A percentile compares a stretch with the other conserved stretches of the same genome.
Conservation (phyloP, 2,113 vertebrate genomes). For the Cranoglanis bouderius region DNA sequence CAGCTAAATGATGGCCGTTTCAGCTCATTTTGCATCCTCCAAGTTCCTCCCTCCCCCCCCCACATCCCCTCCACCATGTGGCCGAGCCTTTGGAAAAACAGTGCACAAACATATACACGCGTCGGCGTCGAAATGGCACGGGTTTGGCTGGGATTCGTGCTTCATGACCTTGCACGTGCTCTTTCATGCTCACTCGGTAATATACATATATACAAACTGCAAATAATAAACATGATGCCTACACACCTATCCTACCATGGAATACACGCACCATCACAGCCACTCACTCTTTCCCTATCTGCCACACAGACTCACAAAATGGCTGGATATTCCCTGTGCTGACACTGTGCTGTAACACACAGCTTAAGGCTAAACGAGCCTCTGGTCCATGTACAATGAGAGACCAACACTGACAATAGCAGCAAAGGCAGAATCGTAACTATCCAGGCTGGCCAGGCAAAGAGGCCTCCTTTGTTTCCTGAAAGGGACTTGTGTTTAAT, state of each 20-base stretch:
- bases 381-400: not conserved
- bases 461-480: constrained; percentile 41
- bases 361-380: constrained; percentile 9
- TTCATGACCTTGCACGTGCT: not conserved
- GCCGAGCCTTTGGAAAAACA: constrained; percentile 19
- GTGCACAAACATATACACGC: not conserved
- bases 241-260: not conserved
- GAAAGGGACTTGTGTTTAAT: constrained; percentile 42
- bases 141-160: not conserved
- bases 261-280: not conserved
- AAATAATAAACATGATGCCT: not conserved
- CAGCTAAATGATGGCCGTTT: constrained; percentile 41
- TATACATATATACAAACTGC: not conserved
- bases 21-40: constrained; percentile 28
- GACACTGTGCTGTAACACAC: not conserved
- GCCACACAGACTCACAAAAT: constrained; percentile 7
- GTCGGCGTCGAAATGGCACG: not conserved
- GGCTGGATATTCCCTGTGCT: not conserved
- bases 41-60: not conserved
- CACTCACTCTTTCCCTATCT: not conserved
- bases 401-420: constrained; percentile 9
- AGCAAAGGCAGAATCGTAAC: constrained; percentile 14
- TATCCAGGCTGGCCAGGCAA: constrained; percentile 14
- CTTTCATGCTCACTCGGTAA: not conserved
- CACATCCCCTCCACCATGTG: constrained; percentile 38